Evolutionary conservation across 2,888 invertebrate species (phyloP), one percentile per base, ranked within the genome.

Genomic region (Synergus japonicus): DNA sequence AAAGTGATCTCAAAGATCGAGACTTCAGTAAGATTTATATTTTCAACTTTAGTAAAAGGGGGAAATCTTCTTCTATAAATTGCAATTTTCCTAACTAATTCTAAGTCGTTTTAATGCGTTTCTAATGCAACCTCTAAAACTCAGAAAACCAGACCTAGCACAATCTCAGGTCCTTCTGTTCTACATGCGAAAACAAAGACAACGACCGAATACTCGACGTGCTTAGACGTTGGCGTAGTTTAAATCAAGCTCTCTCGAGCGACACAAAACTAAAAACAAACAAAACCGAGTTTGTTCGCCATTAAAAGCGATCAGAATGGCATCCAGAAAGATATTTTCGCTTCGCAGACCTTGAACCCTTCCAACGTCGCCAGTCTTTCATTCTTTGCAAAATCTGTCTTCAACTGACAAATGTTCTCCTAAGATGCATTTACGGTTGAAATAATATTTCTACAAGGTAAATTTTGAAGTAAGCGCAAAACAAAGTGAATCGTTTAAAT

Each of bases 261-360:
- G 54, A 73, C 54, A 54, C 54, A 54, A 15, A 49, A 73, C 37
- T 54, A 73, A 73, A 58, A 73, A 73, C 49, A 73, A 54, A 49
- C n/a, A 49, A 54, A 69, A 10, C 43, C 44, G 18, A 37, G 46
- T 54, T 54, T 54, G 54, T 54, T 22, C 37, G 49, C 73, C 73
- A 73, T 54, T 73, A 73, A 37, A 5, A 37, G n/a, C 22, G 41
- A 73, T 73, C 73, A 41, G 37, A 49, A 41, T 54, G 41, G 54
- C 29, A 73, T 54, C 3, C 37, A 54, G n/a, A 69, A 69, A 49
- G 73, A 73, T 73, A 73, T 73, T 73, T 73, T 73, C 12, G 73
- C 9, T 73, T 54, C n/a, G 10, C 15, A 54, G 37, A 73, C 73
- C 73, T 73, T 73, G 73, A 54, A 54, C 29, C 46, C 22, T 18